phyloP scores from a whole-genome alignment of 2,797 vertebrate species.

The Microcaecilia unicolor region DNA sequence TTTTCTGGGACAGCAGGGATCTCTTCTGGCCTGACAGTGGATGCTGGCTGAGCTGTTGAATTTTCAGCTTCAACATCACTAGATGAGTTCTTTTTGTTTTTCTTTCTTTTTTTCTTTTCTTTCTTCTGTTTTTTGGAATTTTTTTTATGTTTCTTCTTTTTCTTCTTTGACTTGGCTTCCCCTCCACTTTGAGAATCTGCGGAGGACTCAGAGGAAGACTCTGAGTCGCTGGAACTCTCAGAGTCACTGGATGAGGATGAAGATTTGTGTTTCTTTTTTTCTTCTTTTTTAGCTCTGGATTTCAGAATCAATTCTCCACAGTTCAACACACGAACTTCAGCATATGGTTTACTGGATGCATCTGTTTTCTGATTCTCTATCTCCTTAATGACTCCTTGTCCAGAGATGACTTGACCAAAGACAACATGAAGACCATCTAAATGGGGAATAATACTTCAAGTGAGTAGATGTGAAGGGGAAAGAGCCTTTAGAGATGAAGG shows the following conservation, averaged over 20 bases:
- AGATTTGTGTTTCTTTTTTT: conserved; percentile 72
- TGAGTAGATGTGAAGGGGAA: too few relatives aligned
- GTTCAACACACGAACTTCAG: conserved; percentile 89
- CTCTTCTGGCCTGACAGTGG: conserved; percentile 92
- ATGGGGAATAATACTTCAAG: too few relatives aligned
- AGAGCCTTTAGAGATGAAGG: too few relatives aligned
- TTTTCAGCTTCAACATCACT: conserved; percentile 75
- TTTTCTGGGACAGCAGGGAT: conserved; percentile 94
- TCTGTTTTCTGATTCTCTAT: conserved; percentile 97
- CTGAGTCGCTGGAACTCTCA: conserved; percentile 79
- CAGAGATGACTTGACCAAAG: conserved; percentile 97
- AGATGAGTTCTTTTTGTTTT: conserved; percentile 77
- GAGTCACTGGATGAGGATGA: conserved; percentile 75
- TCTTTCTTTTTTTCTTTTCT: conserved; percentile 87
- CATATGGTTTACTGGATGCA: conserved; percentile 83
- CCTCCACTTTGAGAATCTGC: conserved; percentile 79
- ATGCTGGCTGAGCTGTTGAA: conserved; percentile 70
- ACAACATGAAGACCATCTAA: conserved; percentile 96
- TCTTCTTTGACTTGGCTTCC: conserved; percentile 86
- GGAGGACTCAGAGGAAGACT: conserved; percentile 78
- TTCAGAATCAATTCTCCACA: conserved; percentile 94
- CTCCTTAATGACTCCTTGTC: conserved; percentile 91
- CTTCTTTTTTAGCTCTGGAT: conserved; percentile 82
- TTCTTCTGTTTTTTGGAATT: conserved; percentile 79
- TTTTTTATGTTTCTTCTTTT: conserved; percentile 87